Percentiles rank a stretch among this genome's conserved stretches.
phyloP scores from a whole-genome alignment of 2,797 vertebrate species.

The Pseudocheirus occidentalis region DNA sequence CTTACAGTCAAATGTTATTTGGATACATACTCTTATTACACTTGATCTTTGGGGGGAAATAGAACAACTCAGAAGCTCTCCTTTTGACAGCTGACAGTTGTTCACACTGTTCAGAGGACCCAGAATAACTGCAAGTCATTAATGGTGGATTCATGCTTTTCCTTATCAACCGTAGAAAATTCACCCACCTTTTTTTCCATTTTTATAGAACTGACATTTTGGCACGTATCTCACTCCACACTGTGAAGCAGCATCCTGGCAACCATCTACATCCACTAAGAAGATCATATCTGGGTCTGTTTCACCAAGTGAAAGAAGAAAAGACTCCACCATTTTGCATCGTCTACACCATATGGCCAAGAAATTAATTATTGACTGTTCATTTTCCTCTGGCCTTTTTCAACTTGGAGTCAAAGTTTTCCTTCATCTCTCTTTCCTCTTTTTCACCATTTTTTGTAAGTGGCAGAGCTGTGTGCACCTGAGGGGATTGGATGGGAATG shows the following conservation, averaged over 20 bases:
- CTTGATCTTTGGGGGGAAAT: constrained; percentile 54
- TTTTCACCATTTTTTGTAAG: not conserved
- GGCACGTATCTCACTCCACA: constrained; percentile 89
- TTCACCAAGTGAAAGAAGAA: constrained; percentile 54
- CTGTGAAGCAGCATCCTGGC: constrained; percentile 84
- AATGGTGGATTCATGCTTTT: constrained; percentile 79
- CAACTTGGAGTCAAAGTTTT: not conserved
- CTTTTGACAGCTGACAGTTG: constrained; percentile 66
- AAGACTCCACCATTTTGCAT: constrained; percentile 85
- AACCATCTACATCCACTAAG: not conserved
- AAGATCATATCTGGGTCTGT: not conserved
- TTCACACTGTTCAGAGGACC: constrained; percentile 19
- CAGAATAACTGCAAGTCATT: constrained; percentile 41
- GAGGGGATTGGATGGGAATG: not conserved
- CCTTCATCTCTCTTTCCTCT: not conserved
- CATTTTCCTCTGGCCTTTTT: not conserved
- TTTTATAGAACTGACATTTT: constrained; percentile 90
- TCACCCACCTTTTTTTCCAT: constrained; percentile 84
- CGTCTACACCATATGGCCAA: constrained; percentile 90
- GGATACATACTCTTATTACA: constrained; percentile 47
- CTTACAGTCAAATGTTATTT: constrained; percentile 57
- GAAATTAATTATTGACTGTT: constrained; percentile 87
- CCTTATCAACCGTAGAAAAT: constrained; percentile 87
- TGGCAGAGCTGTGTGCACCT: not conserved
- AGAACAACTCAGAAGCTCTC: constrained; percentile 75